Evolutionary conservation across 2,113 vertebrate species (phyloP).

Genomic region (Ictalurus punctatus): DNA sequence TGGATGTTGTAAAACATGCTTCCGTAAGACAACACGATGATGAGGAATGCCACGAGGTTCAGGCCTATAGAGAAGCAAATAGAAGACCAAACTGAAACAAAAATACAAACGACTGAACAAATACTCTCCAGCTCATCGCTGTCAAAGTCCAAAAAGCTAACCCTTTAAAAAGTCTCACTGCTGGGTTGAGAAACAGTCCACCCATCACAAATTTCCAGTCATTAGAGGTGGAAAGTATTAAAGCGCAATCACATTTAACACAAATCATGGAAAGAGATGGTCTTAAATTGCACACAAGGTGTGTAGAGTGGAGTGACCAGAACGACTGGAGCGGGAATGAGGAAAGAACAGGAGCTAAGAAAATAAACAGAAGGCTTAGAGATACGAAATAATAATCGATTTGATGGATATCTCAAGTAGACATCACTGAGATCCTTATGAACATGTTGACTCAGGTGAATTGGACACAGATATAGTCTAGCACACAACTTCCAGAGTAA

Average conservation of each 20-base stretch:
- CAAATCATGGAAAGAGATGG: background rate
- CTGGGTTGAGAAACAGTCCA: background rate
- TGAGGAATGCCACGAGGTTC: slow-evolving; percentile 91
- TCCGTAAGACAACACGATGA: slow-evolving; percentile 92
- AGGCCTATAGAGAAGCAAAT: slow-evolving; percentile 76
- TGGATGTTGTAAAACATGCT: slow-evolving; percentile 98
- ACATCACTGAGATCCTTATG: background rate
- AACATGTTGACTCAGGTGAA: background rate
- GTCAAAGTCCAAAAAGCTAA: background rate
- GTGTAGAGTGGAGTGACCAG: background rate
- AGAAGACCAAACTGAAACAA: slow-evolving; percentile 1
- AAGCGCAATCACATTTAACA: background rate
- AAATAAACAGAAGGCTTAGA: background rate
- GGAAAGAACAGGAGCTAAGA: background rate
- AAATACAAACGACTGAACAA: background rate
- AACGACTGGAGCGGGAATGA: background rate
- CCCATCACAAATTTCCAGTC: background rate
- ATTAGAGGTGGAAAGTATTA: background rate
- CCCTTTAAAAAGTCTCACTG: background rate
- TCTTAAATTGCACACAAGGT: background rate
- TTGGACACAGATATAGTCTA: background rate
- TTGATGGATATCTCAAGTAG: slow-evolving; percentile 2
- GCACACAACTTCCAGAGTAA: background rate
- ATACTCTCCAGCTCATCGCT: background rate
- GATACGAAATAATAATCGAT: background rate